These are phyloP conservation scores for Tetranychus piercei DNA, from an alignment of 2,888 invertebrate species.

Conservation along the genomic window DNA sequence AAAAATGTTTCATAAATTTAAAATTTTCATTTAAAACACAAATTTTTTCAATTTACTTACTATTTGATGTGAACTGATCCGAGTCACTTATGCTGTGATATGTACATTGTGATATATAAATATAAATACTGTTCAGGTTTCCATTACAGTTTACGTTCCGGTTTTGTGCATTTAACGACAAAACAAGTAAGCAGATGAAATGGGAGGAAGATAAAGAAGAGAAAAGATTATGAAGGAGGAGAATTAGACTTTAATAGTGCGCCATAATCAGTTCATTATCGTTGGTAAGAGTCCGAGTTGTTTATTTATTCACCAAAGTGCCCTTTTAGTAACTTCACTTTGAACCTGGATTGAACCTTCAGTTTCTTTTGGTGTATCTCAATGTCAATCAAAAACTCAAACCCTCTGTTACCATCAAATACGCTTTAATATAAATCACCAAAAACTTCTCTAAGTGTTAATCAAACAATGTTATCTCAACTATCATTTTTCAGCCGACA, in stretches of 20 bases:
- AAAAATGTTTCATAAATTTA: conserved; percentile 22
- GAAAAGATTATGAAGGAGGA: background rate
- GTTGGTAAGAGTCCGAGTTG: background rate
- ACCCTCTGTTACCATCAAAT: background rate
- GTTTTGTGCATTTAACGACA: conserved; percentile 7
- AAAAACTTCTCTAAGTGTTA: too few relatives aligned
- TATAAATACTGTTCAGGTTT: background rate
- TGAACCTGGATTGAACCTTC: background rate
- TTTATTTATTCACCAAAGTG: background rate
- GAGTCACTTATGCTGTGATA: background rate
- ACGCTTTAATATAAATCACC: background rate
- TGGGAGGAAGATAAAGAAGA: conserved; percentile 8
- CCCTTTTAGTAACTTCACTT: background rate
- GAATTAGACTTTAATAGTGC: background rate
- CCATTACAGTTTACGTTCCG: background rate
- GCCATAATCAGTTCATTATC: background rate
- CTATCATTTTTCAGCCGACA: background rate
- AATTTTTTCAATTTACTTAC: too few relatives aligned
- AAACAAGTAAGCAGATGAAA: background rate
- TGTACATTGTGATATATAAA: too few relatives aligned
- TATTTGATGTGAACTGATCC: background rate
- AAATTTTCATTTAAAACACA: too few relatives aligned
- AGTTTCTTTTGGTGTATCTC: too few relatives aligned
- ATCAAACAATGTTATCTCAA: background rate
- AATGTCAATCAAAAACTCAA: too few relatives aligned